Evolutionary conservation across 2,113 vertebrate genomes (phyloP).

Genomic region (Falcunculus frontatus): DNA sequence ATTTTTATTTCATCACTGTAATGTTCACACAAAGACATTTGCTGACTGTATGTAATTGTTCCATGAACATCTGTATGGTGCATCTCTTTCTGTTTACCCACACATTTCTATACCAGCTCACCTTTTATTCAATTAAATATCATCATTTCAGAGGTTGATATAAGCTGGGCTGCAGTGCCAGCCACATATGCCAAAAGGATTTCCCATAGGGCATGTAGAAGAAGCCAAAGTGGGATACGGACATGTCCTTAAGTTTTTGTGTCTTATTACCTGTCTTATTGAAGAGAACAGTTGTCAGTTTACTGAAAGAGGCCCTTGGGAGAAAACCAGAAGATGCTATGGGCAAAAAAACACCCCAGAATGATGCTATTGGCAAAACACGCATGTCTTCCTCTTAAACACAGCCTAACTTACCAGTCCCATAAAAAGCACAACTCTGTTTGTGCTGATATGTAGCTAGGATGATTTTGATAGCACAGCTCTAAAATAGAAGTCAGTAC

Average conservation of each 20-base stretch:
- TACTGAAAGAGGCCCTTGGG: background rate
- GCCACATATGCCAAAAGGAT: background rate
- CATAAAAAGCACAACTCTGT: background rate
- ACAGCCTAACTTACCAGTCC: background rate
- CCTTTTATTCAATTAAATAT: background rate
- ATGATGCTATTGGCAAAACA: background rate
- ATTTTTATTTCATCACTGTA: background rate
- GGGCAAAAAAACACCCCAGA: background rate
- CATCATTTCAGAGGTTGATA: background rate
- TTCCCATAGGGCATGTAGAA: background rate
- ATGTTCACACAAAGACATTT: background rate
- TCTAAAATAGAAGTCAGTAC: background rate
- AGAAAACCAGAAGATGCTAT: background rate
- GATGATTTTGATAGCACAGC: background rate
- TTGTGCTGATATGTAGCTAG: background rate
- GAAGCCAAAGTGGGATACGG: background rate
- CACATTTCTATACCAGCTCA: background rate
- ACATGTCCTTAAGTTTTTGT: background rate
- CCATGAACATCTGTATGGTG: background rate
- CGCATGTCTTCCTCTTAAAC: background rate
- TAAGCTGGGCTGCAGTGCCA: background rate
- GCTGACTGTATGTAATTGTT: background rate
- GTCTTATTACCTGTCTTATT: background rate
- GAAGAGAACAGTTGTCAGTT: background rate
- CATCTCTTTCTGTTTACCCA: background rate